Percentiles rank a stretch among this genome's conserved stretches.
Evolutionary conservation across 2,797 vertebrate genomes (phyloP).

Genomic region (Hypotaenidia philippensis): DNA sequence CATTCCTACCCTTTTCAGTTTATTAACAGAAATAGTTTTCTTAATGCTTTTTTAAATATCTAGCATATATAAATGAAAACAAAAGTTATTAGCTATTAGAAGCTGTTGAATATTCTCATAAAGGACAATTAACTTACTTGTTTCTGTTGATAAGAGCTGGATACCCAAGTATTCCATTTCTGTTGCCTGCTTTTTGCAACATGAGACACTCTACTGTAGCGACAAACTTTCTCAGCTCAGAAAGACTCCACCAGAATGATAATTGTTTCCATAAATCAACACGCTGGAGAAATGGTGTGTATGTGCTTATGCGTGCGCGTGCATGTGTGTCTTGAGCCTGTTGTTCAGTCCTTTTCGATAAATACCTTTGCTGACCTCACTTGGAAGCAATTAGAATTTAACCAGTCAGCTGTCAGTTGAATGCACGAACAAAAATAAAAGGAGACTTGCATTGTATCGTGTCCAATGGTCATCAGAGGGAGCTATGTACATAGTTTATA

Average conservation of each 20-base stretch:
- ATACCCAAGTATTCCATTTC: slow-evolving; percentile 83
- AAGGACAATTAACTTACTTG: slow-evolving; percentile 90
- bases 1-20: slow-evolving; percentile 35
- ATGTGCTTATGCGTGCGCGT: slow-evolving; percentile 76
- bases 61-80: slow-evolving; percentile 26
- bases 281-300: slow-evolving; percentile 87
- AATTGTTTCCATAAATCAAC: slow-evolving; percentile 92
- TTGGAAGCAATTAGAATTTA: slow-evolving; percentile 97
- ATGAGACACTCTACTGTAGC: slow-evolving; percentile 83
- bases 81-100: slow-evolving; percentile 68
- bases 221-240: slow-evolving; percentile 85
- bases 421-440: slow-evolving; percentile 79
- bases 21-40: slow-evolving; percentile 29
- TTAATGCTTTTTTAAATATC: slow-evolving; percentile 21
- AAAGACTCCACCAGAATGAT: slow-evolving; percentile 87
- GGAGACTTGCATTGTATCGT: slow-evolving; percentile 81
- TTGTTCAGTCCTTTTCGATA: slow-evolving; percentile 92
- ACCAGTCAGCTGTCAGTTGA: slow-evolving; percentile 96
- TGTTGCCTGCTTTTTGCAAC: slow-evolving; percentile 84
- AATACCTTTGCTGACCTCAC: slow-evolving; percentile 99
- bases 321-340: slow-evolving; percentile 88
- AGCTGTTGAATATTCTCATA: slow-evolving; percentile 63
- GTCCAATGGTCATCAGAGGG: slow-evolving; percentile 91
- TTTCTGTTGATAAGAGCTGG: slow-evolving; percentile 86
- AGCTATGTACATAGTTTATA: slow-evolving; percentile 87